Base-by-base conservation (phyloP, 2,888 invertebrate species). In the Papilio protenor region DNA sequence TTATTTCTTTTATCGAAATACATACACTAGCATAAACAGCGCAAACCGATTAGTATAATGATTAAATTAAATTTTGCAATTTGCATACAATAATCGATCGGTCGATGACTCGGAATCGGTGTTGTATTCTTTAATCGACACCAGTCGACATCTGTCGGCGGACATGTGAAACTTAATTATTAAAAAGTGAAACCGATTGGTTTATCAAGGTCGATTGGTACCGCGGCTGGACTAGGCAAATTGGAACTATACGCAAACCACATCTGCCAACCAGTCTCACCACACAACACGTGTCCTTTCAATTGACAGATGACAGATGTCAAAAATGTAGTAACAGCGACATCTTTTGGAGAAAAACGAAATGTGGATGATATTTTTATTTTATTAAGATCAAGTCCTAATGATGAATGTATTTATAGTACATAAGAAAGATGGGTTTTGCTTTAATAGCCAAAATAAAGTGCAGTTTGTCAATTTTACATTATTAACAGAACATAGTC, bases 161-260 rank as follows among this genome's bases (percentile, higher is more conserved):
- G 66, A 69, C 77, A 77, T 70, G 77, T 77, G 77, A 59, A 64
- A 74, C 70, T 77, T 77, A 77, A 77, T 74, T 77, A 74, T 77
- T 77, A 74, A 77, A 77, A 77, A 77, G 77, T 74, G 74, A 74
- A 77, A 74, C 77, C 77, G 77, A 59, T 77, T 70, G 77, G 73
- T 69, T 27, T 52, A 77, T 77, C 77, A 74, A 77, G 77, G 70
- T 59, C 61, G 72, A 57, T 57, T n/a, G 59, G 49, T 21, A 52
- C 52, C 66, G 77, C 77, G 73, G 77, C 73, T 73, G 73, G 12
- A 45, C 69, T 27, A 69, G 69, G 73, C 66, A 73, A 77, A 77
- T 77, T 77, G 74, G 70, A 70, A 73, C 77, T 70, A 70, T 76
- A 76, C 74, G 18, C 74, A 12, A n/a, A 27, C 49, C 69, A 74